phyloP scores from a whole-genome alignment of 2,797 vertebrate species.

The Etheostoma nigrum region DNA sequence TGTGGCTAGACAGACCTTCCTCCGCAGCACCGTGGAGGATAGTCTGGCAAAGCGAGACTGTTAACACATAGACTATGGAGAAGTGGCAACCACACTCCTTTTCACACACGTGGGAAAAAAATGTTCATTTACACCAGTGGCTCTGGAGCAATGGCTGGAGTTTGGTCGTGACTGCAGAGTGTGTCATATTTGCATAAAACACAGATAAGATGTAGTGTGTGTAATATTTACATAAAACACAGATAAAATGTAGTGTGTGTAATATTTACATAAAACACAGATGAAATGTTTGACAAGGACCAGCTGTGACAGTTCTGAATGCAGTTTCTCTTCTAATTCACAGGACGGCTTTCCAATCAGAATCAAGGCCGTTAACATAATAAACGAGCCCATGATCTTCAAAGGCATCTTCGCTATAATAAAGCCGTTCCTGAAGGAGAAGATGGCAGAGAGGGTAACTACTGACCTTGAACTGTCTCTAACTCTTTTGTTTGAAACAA shows the following conservation, averaged over 20 bases:
- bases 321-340: conserved; percentile 39
- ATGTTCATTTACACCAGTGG: not conserved
- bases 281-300: conserved; percentile 7
- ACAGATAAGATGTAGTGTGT: not conserved
- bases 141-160: not conserved
- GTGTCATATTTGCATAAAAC: conserved; percentile 27
- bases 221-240: conserved; percentile 23
- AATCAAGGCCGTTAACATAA: conserved; percentile 98
- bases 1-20: no score
- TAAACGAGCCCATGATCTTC: conserved; percentile 98
- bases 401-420: conserved; percentile 99
- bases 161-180: conserved; percentile 10
- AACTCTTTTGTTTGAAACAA: conserved; percentile 47
- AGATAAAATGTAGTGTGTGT: no score
- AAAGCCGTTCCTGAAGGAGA: conserved; percentile 99
- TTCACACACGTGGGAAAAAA: no score
- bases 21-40: no score
- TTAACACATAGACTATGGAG: no score
- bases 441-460: conserved; percentile 97
- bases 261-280: not conserved
- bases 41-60: no score
- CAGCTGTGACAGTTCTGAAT: conserved; percentile 35
- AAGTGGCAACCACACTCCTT: no score
- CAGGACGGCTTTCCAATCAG: conserved; percentile 99
- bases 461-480: conserved; percentile 29